A percentile compares a stretch with the other conserved stretches of the same genome.
Evolutionary conservation across 2,113 vertebrate species (phyloP).

Genomic region (Misgurnus anguillicaudatus): DNA sequence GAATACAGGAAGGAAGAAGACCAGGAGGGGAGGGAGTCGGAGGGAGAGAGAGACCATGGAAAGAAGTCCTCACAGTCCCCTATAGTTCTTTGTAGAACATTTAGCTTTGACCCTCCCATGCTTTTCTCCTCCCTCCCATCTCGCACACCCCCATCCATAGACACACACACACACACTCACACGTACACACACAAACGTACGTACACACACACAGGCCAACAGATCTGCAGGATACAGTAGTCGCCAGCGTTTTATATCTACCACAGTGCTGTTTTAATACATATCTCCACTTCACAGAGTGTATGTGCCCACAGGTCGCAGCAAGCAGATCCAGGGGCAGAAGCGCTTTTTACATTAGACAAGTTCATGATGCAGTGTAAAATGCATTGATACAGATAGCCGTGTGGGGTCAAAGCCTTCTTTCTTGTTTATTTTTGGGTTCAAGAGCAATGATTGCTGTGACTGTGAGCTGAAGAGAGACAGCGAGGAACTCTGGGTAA

Average conservation of each 20-base stretch:
- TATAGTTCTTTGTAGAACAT: conserved; percentile 88
- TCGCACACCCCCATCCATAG: conserved; percentile 47
- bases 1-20: conserved; percentile 34
- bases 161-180: conserved; percentile 56
- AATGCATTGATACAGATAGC: conserved; percentile 55
- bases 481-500: conserved; percentile 77
- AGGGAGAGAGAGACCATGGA: conserved; percentile 59
- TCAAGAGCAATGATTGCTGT: conserved; percentile 70
- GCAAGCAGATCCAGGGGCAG: conserved; percentile 69
- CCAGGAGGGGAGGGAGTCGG: conserved; percentile 55
- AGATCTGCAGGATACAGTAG: conserved; percentile 89
- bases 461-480: conserved; percentile 69
- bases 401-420: conserved; percentile 50
- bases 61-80: conserved; percentile 78
- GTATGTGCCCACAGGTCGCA: conserved; percentile 74
- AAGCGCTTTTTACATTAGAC: conserved; percentile 69
- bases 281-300: conserved; percentile 75
- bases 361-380: conserved; percentile 71
- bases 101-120: conserved; percentile 96
- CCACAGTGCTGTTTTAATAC: conserved; percentile 80
- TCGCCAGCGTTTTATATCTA: conserved; percentile 84
- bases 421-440: conserved; percentile 63
- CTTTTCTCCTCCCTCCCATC: conserved; percentile 84
- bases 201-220: conserved; percentile 70
- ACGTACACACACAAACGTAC: conserved; percentile 28